A percentile compares a stretch with the other conserved stretches of the same genome.
phyloP scores from a whole-genome alignment of 2,888 invertebrate genomes.

The Parnassius mnemosyne region DNA sequence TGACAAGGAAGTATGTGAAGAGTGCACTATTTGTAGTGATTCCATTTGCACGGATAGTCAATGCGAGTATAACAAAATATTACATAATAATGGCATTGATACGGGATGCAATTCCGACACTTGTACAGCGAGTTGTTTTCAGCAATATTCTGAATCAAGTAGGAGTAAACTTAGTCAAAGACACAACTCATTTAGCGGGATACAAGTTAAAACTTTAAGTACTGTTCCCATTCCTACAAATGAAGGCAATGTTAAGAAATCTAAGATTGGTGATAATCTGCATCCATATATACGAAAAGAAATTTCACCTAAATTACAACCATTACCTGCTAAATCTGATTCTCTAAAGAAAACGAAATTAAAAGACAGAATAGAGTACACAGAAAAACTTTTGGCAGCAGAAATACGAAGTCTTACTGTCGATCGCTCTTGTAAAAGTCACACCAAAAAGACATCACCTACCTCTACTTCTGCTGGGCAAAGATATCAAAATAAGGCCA shows the following conservation, averaged over 20 bases:
- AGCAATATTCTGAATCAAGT: conserved; percentile 59
- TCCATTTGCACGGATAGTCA: conserved; percentile 76
- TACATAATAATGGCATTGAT: conserved; percentile 70
- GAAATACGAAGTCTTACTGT: conserved; percentile 70
- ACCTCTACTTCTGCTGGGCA: conserved; percentile 51
- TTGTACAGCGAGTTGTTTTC: conserved; percentile 67
- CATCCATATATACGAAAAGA: conserved; percentile 79
- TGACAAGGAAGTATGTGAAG: conserved; percentile 75
- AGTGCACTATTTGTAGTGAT: conserved; percentile 76
- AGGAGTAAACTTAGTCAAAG: conserved; percentile 61
- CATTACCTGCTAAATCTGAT: conserved; percentile 48
- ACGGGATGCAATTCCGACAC: conserved; percentile 70
- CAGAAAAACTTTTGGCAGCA: conserved; percentile 73
- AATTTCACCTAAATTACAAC: conserved; percentile 52
- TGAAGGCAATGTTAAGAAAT: conserved; percentile 69
- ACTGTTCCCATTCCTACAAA: conserved; percentile 49
- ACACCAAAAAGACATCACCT: conserved; percentile 47
- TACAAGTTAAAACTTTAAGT: conserved; percentile 65
- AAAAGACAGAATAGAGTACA: conserved; percentile 73
- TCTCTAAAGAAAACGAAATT: conserved; percentile 57
- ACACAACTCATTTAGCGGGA: conserved; percentile 73
- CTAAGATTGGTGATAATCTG: conserved; percentile 71
- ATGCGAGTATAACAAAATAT: conserved; percentile 72
- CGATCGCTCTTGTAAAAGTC: conserved; percentile 65
- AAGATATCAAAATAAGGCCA: conserved; percentile 75